These are phyloP conservation scores for Dryobates pubescens DNA, from an alignment of 2,797 vertebrate genomes.

Conservation along the genomic window DNA sequence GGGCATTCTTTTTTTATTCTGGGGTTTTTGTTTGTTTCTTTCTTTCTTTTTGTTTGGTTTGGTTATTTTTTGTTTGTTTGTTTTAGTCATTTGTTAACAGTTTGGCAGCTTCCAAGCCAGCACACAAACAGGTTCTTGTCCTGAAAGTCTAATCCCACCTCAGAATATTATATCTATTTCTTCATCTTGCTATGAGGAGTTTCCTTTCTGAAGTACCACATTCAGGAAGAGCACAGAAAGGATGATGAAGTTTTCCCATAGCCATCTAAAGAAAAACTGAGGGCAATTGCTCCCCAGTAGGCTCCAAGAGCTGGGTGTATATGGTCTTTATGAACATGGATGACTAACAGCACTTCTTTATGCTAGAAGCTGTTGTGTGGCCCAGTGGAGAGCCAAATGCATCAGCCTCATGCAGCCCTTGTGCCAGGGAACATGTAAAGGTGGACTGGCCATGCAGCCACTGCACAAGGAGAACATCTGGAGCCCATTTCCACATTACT, in stretches of 20 bases:
- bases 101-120: neutral
- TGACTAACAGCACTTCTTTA: neutral
- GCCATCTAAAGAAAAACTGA: neutral
- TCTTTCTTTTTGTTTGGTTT: too few species aligned
- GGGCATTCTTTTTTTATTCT: neutral
- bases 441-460: neutral
- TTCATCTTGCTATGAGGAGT: accelerated
- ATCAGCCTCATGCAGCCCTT: accelerated
- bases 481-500: neutral
- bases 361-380: neutral
- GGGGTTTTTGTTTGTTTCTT: too few species aligned
- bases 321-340: neutral
- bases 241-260: too few species aligned
- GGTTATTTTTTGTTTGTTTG: neutral
- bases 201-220: neutral
- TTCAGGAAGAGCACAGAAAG: neutral
- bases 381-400: accelerated
- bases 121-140: neutral
- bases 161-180: accelerated
- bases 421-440: neutral
- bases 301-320: neutral
- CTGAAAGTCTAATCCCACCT: neutral
- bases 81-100: neutral
- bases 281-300: neutral
- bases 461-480: neutral